phyloP scores from a whole-genome alignment of 2,888 invertebrate genomes.

The Drosophila acutilabella region DNA sequence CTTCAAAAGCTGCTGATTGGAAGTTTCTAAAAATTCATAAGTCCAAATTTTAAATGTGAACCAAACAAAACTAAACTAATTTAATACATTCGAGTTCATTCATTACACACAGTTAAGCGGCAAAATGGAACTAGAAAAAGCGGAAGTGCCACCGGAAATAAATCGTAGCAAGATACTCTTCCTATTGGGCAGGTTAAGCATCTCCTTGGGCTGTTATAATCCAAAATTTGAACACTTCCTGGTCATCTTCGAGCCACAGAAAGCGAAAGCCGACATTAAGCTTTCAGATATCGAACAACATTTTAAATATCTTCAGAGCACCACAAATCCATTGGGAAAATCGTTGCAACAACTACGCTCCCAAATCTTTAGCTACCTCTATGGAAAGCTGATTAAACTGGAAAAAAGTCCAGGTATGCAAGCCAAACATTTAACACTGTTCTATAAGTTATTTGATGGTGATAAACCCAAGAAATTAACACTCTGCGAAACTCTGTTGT shows the following conservation, averaged over 20 bases:
- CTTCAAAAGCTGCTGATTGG: not conserved
- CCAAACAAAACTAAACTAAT: too few relatives aligned
- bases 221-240: slow-evolving; percentile 4
- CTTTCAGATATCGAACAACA: slow-evolving; percentile 21
- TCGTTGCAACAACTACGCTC: slow-evolving; percentile 11
- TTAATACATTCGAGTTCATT: too few relatives aligned
- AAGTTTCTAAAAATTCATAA: not conserved
- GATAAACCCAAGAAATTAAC: not conserved
- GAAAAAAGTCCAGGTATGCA: slow-evolving; percentile 15
- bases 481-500: not conserved
- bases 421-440: slow-evolving; percentile 20
- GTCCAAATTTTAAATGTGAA: slow-evolving; percentile 19
- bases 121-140: not conserved
- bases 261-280: not conserved
- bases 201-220: slow-evolving; percentile 8
- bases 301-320: slow-evolving; percentile 14
- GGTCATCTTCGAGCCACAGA: not conserved
- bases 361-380: slow-evolving; percentile 38
- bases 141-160: not conserved
- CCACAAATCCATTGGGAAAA: not conserved
- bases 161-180: not conserved
- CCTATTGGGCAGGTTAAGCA: slow-evolving; percentile 6
- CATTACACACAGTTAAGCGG: too few relatives aligned
- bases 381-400: slow-evolving; percentile 23
- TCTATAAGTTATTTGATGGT: slow-evolving; percentile 24